These are phyloP conservation scores for Pterostichus madidus DNA, from an alignment of 2,888 invertebrate species.

Conservation along the genomic window DNA sequence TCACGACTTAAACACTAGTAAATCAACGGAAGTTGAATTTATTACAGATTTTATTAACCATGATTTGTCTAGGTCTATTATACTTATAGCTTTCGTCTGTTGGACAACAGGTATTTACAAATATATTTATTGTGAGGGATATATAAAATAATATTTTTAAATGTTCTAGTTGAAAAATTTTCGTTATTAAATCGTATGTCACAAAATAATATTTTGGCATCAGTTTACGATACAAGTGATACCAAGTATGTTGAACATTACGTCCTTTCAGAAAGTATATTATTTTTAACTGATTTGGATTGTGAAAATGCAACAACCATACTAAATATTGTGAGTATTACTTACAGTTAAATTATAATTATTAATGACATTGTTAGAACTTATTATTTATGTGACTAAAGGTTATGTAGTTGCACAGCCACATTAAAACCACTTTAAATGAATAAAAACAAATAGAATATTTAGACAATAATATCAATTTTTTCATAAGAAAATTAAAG, in stretches of 20 bases:
- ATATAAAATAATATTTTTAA: neutral
- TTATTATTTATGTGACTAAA: too few relatives aligned
- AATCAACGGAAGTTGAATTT: constrained; percentile 23
- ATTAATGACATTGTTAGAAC: too few relatives aligned
- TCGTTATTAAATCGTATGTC: constrained; percentile 31
- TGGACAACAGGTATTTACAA: constrained; percentile 70
- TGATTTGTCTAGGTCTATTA: constrained; percentile 15
- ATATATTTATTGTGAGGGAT: constrained; percentile 25
- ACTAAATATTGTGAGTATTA: constrained; percentile 9
- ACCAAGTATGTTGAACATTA: constrained; percentile 20
- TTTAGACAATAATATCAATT: neutral
- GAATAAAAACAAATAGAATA: neutral
- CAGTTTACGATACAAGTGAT: neutral
- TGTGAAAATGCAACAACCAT: constrained; percentile 7
- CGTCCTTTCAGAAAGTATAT: constrained; percentile 20
- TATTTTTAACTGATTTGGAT: constrained; percentile 37
- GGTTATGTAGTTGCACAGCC: too few relatives aligned
- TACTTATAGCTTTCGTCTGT: constrained; percentile 69
- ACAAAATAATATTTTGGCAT: constrained; percentile 46
- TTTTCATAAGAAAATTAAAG: neutral
- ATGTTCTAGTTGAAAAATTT: constrained; percentile 39
- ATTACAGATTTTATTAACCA: constrained; percentile 23
- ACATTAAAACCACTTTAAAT: too few relatives aligned
- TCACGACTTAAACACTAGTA: neutral
- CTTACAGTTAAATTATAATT: neutral